Base-by-base conservation (phyloP, 92 coral and sea anemone genomes). In the Montipora capitata region DNA sequence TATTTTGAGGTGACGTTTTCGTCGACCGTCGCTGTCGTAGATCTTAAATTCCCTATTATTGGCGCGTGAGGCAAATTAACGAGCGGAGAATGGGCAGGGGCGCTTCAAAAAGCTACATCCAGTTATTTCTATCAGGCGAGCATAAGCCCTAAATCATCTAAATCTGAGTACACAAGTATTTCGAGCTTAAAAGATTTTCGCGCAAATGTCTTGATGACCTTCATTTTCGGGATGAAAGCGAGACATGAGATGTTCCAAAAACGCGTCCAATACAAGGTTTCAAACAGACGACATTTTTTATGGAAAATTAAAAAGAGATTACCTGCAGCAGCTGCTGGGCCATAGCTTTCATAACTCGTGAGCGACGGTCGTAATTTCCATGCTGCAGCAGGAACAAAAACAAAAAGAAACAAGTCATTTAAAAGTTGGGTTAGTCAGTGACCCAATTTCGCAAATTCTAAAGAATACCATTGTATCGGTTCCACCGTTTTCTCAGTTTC, bases 321-420 rank as follows among this genome's bases (percentile, higher is more conserved):
- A 94, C 99, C 98, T 97, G 96, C 81, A 97, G 82, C 61, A 94
- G 85, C 81, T 92, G 98, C 67, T 97, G 96, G 9, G 99, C 99
- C 99, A 97, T 97, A 51, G 95, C 96, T 87, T 97, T 96, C 99
- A 97, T 97, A 72, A 97, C 92, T 77, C 96, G 92, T 11, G 96
- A 76, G 49, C 99, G 96, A 54, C 95, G 96, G 79, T 92, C 91
- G 12, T 85, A 89, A 70, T 81, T 80, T 88, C 77, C 85, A 54
- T 54, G 61, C 85, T 81, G 43, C 40, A 3, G 44, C 52, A 69
- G 18, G 48, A 42, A 51, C 66, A 80, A n/a, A 80, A 45, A 63
- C 35, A 7, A 13, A n/a, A 6, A 4, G 68, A 63, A 6, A 63
- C 4, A 12, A n/a, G 79, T 74, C 35, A 27, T 27, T 27, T 27